Conservation (phyloP, 2,113 vertebrate genomes). For the Tragelaphus strepsiceros region DNA sequence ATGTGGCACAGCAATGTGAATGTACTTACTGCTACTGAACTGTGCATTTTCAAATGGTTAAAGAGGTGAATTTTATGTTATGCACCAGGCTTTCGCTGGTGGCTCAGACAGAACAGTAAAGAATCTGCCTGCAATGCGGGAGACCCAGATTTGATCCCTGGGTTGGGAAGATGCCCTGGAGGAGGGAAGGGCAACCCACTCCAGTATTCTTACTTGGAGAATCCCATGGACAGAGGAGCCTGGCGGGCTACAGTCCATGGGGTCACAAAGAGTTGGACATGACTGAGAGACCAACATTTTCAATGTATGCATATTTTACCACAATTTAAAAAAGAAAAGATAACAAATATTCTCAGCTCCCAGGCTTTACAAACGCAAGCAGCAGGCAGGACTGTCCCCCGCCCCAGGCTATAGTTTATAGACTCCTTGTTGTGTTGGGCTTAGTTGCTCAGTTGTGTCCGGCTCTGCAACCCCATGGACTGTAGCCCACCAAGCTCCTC, state of each 20-base stretch:
- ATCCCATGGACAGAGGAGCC: background rate
- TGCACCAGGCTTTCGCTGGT: background rate
- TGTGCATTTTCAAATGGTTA: background rate
- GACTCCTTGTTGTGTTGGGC: background rate
- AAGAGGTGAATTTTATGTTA: background rate
- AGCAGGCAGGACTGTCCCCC: background rate
- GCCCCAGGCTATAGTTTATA: background rate
- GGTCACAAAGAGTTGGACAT: background rate
- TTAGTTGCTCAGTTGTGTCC: background rate
- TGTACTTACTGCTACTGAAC: background rate
- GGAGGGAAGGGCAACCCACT: background rate
- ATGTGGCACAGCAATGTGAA: fast-evolving
- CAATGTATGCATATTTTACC: background rate
- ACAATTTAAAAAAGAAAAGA: background rate
- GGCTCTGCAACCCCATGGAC: background rate
- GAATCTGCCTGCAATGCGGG: background rate
- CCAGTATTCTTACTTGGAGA: background rate
- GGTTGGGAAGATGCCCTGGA: background rate
- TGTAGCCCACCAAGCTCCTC: background rate
- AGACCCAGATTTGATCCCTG: background rate
- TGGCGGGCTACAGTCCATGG: background rate
- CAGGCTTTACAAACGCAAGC: background rate
- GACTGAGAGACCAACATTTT: background rate
- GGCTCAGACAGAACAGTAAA: background rate
- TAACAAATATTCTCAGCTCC: background rate